Evolutionary conservation across 2,113 vertebrate genomes (phyloP), one percentile per base, ranked within the genome.

Genomic region (Dendropsophus ebraccatus): DNA sequence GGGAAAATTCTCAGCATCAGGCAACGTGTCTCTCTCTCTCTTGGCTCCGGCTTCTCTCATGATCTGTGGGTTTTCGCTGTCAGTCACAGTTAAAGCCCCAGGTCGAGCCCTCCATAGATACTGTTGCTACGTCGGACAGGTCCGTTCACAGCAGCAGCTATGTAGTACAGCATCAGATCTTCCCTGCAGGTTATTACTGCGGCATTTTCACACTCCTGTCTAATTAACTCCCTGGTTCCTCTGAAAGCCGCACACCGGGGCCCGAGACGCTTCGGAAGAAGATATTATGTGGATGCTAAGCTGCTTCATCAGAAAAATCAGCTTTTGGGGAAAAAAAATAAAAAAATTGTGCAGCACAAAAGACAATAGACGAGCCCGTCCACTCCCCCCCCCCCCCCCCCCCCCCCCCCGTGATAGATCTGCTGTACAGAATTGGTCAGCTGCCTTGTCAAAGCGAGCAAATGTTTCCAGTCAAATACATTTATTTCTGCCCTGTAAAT

Each of bases 291-390:
- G 76, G 47, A 79, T 35, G 8, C 75, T 86, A 79, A 79, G 62
- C 84, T 79, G 84, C 41, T 85, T 80, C 75, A 72, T 86, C 75
- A 56, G 25, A 47, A 86, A 65, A 79, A 79, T 80, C 56, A 86
- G 79, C 84, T 79, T 86, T 37, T 14, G n/a, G n/a, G n/a, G n/a
- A n/a, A n/a, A n/a, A n/a, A n/a, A n/a, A n/a, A n/a, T n/a, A 5
- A 30, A 50, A 84, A 77, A 54, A 72, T 86, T 47, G 28, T 28
- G 35, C 16, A 79, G 23, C 62, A 70, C 2, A 14, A 62, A 80
- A 80, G 32, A 80, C 77, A 80, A 62, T n/a, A 75, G 35, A 32
- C 13, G 35, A 73, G 70, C 14, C 69, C 10, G 16, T 54, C n/a
- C 84, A 56, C 49, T 78, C 78, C 41, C 23, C 28, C n/a, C n/a